Conservation (phyloP, 2,113 vertebrate genomes). For the Brachypteracias leptosomus region DNA sequence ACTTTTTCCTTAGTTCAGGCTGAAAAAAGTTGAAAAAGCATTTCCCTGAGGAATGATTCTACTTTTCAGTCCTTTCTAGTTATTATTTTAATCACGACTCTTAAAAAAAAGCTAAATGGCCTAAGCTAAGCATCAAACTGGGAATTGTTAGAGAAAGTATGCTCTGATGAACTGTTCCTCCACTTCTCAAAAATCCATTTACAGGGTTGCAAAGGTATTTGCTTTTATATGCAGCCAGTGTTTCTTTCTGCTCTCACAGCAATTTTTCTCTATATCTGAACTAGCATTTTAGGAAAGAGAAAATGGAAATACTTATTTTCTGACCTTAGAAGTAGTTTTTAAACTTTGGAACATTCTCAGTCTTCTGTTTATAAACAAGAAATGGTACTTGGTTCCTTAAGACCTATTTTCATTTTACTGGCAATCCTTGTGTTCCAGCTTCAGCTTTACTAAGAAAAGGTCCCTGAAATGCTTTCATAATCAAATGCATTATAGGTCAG, state of each 20-base stretch:
- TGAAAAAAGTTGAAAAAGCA: background rate
- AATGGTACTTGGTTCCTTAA: background rate
- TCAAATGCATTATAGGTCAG: background rate
- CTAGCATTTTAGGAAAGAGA: background rate
- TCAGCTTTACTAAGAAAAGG: background rate
- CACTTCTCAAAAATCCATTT: slow-evolving; percentile 5
- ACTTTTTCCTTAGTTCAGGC: background rate
- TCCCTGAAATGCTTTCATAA: background rate
- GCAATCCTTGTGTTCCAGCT: background rate
- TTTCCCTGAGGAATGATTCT: background rate
- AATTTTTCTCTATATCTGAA: background rate
- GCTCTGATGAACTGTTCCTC: background rate
- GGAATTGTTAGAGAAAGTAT: background rate
- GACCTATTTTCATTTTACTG: background rate
- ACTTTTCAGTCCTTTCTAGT: background rate
- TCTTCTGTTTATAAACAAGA: background rate
- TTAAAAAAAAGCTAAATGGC: background rate
- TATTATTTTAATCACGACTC: slow-evolving; percentile 27
- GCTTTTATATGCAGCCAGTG: background rate
- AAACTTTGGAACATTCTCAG: background rate
- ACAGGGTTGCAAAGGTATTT: background rate
- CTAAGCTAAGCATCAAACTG: background rate
- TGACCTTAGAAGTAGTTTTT: background rate
- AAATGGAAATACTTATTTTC: background rate
- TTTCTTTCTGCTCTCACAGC: background rate